phyloP scores from a whole-genome alignment of 1,140 invertebrate species.

The Nephotettix cincticeps region DNA sequence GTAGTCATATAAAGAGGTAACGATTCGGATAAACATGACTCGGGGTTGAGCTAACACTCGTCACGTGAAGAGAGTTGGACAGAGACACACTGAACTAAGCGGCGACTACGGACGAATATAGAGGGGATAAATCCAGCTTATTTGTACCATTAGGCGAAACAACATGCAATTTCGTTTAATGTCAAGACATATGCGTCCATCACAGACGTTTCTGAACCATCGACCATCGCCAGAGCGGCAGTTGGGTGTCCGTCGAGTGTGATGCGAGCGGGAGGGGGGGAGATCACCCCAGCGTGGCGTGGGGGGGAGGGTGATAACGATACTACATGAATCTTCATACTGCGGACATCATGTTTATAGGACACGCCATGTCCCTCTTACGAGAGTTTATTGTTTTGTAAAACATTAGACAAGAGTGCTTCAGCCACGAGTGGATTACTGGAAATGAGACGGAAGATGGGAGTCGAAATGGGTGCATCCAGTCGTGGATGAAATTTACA shows the following conservation, averaged over 20 bases:
- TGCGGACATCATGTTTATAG: neutral
- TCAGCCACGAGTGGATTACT: too few species aligned
- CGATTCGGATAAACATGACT: too few species aligned
- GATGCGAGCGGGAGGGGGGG: neutral
- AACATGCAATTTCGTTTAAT: slow-evolving; percentile 22
- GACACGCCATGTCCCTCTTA: neutral
- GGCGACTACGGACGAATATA: neutral
- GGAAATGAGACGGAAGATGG: too few species aligned
- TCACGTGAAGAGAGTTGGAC: neutral
- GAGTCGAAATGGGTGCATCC: too few species aligned
- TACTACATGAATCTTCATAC: neutral
- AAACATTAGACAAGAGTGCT: too few species aligned
- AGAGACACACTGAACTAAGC: neutral
- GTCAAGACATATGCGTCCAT: slow-evolving; percentile 18
- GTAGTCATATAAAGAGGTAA: too few species aligned
- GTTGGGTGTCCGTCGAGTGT: neutral
- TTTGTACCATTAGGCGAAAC: slow-evolving; percentile 14
- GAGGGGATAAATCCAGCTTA: neutral
- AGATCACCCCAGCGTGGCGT: neutral
- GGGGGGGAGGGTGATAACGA: neutral
- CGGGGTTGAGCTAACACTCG: too few species aligned
- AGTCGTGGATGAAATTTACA: too few species aligned
- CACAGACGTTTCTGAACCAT: neutral
- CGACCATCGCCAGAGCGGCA: neutral
- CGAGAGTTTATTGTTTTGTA: slow-evolving; percentile 5